Base-by-base conservation (phyloP, 2,888 invertebrate species). In the Zeuzera pyrina region DNA sequence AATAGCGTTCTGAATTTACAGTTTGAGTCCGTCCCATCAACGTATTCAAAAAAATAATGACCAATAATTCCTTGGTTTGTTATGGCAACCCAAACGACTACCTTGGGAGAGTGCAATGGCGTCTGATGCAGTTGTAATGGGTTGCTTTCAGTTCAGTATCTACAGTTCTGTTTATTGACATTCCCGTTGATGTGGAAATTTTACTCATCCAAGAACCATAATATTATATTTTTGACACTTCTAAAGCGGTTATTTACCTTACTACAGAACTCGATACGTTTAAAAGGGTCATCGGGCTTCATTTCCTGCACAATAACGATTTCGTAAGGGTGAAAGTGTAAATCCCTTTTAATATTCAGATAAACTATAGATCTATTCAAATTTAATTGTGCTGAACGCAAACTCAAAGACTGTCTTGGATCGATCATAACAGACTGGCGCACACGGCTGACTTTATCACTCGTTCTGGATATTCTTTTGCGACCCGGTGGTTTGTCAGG, bases 41-140 rank as follows among this genome's bases (percentile, higher is more conserved):
- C 27, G 39, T 25, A 30, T 42, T 34, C 3, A 31, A 36, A 39
- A 34, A 43, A 42, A 31, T 36, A 41, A n/a, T 40, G 41, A 4
- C 39, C 42, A 14, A 43, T 39, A n/a, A 43, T 38, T 31, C 37
- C 43, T 29, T 30, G 30, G 14, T 31, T 32, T 10, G 41, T 43
- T 7, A 43, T 33, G 8, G 39, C 45, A 19, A 31, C 32, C 42
- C 34, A 41, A 23, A 23, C 23, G 10, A 36, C 41, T 8, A 42
- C 38, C 33, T 36, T 42, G 8, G 38, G 35, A 8, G 26, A 33
- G 24, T 41, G 36, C 15, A 39, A 25, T 21, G 31, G 39, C 28
- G 30, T 36, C 31, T 38, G 25, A 26, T 42, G 40, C 29, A 36
- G 38, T 6, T 10, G 2, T 35, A 29, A 21, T 13, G 35, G 38